phyloP scores from a whole-genome alignment of 2,888 invertebrate species.

The Tribolium freemani region DNA sequence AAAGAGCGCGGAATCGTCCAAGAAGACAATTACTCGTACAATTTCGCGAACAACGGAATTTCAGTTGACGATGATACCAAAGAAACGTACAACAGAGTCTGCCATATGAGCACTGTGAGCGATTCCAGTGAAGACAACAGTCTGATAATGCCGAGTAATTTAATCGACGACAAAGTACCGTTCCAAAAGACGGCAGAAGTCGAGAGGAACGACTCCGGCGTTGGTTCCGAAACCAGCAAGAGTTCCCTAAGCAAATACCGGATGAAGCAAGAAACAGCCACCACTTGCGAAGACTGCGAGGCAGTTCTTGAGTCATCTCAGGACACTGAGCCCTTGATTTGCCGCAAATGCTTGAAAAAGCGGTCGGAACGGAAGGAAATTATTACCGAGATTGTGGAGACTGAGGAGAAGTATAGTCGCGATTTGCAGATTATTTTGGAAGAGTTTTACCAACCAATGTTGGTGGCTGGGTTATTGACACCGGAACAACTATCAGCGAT shows the following conservation, averaged over 20 bases:
- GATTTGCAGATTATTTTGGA: slow-evolving; percentile 93
- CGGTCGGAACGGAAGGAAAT: slow-evolving; percentile 94
- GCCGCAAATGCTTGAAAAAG: slow-evolving; percentile 90
- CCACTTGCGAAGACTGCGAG: slow-evolving; percentile 87
- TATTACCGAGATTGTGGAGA: slow-evolving; percentile 94
- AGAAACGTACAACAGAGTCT: slow-evolving; percentile 77
- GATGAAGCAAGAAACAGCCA: slow-evolving; percentile 71
- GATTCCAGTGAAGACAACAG: slow-evolving; percentile 90
- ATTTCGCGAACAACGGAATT: slow-evolving; percentile 71
- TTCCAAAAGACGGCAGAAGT: slow-evolving; percentile 81
- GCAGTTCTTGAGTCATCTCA: slow-evolving; percentile 82
- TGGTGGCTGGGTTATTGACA: slow-evolving; percentile 91
- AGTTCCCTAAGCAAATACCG: slow-evolving; percentile 83
- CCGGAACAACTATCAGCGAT: slow-evolving; percentile 92
- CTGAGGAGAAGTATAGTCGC: slow-evolving; percentile 94
- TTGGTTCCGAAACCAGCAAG: slow-evolving; percentile 92
- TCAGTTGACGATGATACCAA: slow-evolving; percentile 71
- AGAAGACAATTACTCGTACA: slow-evolving; percentile 80
- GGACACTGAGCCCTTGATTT: slow-evolving; percentile 85
- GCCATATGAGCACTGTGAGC: slow-evolving; percentile 85
- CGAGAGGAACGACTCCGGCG: slow-evolving; percentile 93
- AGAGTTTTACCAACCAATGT: slow-evolving; percentile 94
- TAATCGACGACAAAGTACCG: slow-evolving; percentile 71
- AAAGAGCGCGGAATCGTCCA: slow-evolving; percentile 81
- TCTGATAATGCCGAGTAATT: slow-evolving; percentile 74